These are phyloP conservation scores for Leucophenga varia DNA, from an alignment of 1,140 invertebrate species.

Conservation along the genomic window DNA sequence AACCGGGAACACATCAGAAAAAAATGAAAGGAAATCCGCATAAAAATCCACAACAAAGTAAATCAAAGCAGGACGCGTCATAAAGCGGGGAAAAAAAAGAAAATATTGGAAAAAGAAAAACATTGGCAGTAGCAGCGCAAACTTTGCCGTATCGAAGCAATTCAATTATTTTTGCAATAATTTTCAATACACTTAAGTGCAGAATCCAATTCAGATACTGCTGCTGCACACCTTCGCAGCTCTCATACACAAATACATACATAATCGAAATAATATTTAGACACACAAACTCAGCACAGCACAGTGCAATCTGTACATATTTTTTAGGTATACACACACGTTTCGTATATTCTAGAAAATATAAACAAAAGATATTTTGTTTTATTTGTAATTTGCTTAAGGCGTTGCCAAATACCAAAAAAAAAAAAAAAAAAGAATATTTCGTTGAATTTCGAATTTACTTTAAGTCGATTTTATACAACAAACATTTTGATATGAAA, in stretches of 20 bases:
- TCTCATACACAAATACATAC: background rate
- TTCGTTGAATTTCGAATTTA: background rate
- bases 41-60: constrained; percentile 32
- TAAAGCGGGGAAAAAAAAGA: constrained; percentile 18
- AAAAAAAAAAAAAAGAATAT: too few relatives aligned
- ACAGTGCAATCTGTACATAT: background rate
- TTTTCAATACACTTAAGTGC: constrained; percentile 55
- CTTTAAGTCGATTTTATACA: background rate
- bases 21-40: background rate
- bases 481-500: background rate
- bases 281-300: background rate
- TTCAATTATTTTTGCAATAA: constrained; percentile 54
- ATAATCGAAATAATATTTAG: background rate
- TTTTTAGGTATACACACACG: background rate
- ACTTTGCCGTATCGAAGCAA: constrained; percentile 29
- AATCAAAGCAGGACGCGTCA: constrained; percentile 34
- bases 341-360: background rate
- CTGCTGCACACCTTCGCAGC: background rate
- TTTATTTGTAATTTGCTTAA: background rate
- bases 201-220: constrained; percentile 14
- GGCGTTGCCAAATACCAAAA: background rate
- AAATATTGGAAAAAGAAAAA: background rate
- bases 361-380: background rate
- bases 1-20: too few relatives aligned
- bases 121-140: constrained; percentile 3